A percentile compares a stretch with the other conserved stretches of the same genome.
These are phyloP conservation scores for Andrena trimmerana DNA, from an alignment of 2,888 invertebrate species.

Conservation along the genomic window DNA sequence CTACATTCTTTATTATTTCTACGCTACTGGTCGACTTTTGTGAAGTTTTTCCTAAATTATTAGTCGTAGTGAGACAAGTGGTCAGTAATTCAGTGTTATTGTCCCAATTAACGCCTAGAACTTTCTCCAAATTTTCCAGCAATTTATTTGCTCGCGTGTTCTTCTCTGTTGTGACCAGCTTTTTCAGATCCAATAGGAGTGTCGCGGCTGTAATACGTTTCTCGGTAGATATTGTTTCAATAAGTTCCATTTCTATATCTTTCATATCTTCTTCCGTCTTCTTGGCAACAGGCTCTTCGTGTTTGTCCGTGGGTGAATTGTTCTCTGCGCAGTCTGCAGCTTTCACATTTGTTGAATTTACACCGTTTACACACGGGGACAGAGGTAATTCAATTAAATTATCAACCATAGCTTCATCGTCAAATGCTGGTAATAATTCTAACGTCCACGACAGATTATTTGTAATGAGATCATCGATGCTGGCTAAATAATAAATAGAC, in stretches of 20 bases:
- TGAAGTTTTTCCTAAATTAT: conserved; percentile 60
- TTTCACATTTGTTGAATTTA: conserved; percentile 18
- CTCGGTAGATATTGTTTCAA: conserved; percentile 63
- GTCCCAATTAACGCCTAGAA: conserved; percentile 76
- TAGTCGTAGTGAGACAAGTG: conserved; percentile 68
- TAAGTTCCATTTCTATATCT: conserved; percentile 76
- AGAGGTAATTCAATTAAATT: conserved; percentile 79
- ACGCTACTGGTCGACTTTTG: conserved; percentile 31
- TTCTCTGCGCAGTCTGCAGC: background rate
- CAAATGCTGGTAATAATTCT: conserved; percentile 77
- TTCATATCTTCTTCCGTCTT: conserved; percentile 34
- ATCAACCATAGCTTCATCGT: conserved; percentile 75
- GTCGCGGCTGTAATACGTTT: conserved; percentile 75
- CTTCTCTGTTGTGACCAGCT: conserved; percentile 77
- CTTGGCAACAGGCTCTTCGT: background rate
- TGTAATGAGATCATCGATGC: conserved; percentile 75
- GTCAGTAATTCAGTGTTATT: conserved; percentile 78
- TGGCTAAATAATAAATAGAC: conserved; percentile 46
- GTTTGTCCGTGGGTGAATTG: background rate
- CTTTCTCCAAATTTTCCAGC: conserved; percentile 78
- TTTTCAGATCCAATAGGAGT: conserved; percentile 79
- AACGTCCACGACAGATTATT: conserved; percentile 74
- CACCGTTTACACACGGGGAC: conserved; percentile 62
- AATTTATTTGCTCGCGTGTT: conserved; percentile 78
- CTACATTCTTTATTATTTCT: conserved; percentile 48